Evolutionary conservation across 1,140 invertebrate genomes (phyloP), one percentile per base, ranked within the genome.

Genomic region (Eumeta japonica): DNA sequence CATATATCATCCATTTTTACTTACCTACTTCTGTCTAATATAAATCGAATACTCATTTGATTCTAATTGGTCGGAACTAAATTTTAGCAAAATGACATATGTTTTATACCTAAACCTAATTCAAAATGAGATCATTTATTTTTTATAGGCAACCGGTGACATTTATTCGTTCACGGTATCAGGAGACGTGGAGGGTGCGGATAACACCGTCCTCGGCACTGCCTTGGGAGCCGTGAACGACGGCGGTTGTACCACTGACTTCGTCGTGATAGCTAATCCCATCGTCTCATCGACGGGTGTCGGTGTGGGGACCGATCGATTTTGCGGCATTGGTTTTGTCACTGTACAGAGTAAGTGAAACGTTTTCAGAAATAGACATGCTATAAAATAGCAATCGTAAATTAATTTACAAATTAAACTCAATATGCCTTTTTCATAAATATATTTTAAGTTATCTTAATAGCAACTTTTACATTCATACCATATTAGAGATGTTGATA

Each of bases 211-310:
- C 3, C 55, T 83, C 29, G 79, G 79, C 20, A 80, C 80, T 0
- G 40, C 66, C 0, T 46, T 55, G 2, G 78, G 71, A 1, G 75
- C 79, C 10, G 60, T 75, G 28, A 76, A 78, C 40, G 83, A 80
- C 18, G 67, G 53, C 4, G 58, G 68, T 7, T 89, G 87, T 51
- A 80, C 62, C 3, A 81, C 80, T 0, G 87, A 90, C 63, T 90
- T 83, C 52, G 82, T 90, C 1, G 79, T 89, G 2, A 82, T 90
- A 55, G 84, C 87, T 9, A 82, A 86, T 62, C 82, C 86, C 10
- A 64, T 50, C 0, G 67, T 72, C 20, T 45, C 49, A 17, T 49
- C 60, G n/a, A 76, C 65, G 39, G 76, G 75, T 31, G 63, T 56
- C 3, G 49, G 58, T 0, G 44, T 63, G 1, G 55, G 56, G 13